Conservation (phyloP, 2,113 vertebrate genomes). For the Trichomycterus rosablanca region DNA sequence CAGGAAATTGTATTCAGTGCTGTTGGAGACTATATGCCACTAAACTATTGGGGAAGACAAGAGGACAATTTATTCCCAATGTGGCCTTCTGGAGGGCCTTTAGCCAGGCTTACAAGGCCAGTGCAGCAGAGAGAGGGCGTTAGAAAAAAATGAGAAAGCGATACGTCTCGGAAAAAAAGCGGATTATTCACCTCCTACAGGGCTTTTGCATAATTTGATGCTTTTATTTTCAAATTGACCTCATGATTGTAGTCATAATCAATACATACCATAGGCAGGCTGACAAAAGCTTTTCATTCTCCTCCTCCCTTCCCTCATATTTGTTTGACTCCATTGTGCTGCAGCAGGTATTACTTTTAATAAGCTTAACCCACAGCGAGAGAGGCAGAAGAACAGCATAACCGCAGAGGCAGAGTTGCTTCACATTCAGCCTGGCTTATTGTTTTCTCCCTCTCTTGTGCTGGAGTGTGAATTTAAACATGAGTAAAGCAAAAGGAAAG, state of each 20-base stretch:
- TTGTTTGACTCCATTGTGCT: slow-evolving; percentile 42
- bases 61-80: slow-evolving; percentile 37
- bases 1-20: slow-evolving; percentile 40
- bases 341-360: slow-evolving; percentile 48
- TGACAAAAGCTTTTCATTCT: slow-evolving; percentile 39
- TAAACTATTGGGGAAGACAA: slow-evolving; percentile 40
- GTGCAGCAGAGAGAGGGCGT: background rate
- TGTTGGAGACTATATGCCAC: slow-evolving; percentile 41
- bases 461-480: slow-evolving; percentile 9
- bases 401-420: background rate
- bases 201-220: slow-evolving; percentile 81
- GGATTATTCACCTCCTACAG: slow-evolving; percentile 76
- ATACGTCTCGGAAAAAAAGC: slow-evolving; percentile 1
- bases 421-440: slow-evolving; percentile 12
- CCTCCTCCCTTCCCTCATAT: slow-evolving; percentile 31
- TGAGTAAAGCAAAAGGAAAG: slow-evolving; percentile 1
- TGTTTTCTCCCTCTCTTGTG: slow-evolving; percentile 12
- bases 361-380: slow-evolving; percentile 46
- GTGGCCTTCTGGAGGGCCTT: slow-evolving; percentile 38
- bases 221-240: slow-evolving; percentile 85
- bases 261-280: slow-evolving; percentile 70
- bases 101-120: slow-evolving; percentile 30
- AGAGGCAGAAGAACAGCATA: slow-evolving; percentile 48
- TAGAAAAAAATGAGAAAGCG: background rate
- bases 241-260: slow-evolving; percentile 83